phyloP scores from a whole-genome alignment of 2,113 vertebrate genomes.

The Hyperoodon ampullatus region DNA sequence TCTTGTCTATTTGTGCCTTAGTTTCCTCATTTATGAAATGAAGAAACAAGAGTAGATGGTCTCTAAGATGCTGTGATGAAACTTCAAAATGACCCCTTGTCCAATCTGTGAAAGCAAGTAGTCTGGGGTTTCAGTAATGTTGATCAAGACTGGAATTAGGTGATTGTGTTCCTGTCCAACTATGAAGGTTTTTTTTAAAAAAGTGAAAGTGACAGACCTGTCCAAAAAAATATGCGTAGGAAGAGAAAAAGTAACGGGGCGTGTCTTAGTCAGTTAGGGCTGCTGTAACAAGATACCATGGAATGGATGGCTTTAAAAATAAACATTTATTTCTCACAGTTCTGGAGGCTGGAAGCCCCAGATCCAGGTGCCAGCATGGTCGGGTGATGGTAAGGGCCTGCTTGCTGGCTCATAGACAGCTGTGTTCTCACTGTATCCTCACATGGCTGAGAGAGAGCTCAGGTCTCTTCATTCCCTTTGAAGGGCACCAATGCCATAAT shows the following conservation, averaged over 20 bases:
- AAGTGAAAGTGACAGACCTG: background rate
- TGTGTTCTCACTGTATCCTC: background rate
- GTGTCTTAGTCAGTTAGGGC: background rate
- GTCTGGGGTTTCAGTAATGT: background rate
- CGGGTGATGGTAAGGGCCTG: background rate
- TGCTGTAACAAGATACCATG: background rate
- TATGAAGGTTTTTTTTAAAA: background rate
- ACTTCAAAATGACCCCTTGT: background rate
- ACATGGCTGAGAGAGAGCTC: background rate
- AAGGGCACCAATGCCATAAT: background rate
- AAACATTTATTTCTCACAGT: background rate
- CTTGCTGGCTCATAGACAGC: background rate
- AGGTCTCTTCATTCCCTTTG: background rate
- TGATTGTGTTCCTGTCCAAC: background rate
- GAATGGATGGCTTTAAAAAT: background rate
- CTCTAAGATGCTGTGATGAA: background rate
- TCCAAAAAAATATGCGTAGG: background rate
- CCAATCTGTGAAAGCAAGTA: background rate
- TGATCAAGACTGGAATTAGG: background rate
- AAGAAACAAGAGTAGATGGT: background rate
- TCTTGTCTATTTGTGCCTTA: background rate
- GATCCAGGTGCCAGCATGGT: background rate
- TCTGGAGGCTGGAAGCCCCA: background rate
- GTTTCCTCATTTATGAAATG: slow-evolving; percentile 22
- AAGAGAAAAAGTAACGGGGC: background rate